Evolutionary conservation across 2,113 vertebrate species (phyloP), one percentile per base, ranked within the genome.

Genomic region (Neopipo cinnamomea): DNA sequence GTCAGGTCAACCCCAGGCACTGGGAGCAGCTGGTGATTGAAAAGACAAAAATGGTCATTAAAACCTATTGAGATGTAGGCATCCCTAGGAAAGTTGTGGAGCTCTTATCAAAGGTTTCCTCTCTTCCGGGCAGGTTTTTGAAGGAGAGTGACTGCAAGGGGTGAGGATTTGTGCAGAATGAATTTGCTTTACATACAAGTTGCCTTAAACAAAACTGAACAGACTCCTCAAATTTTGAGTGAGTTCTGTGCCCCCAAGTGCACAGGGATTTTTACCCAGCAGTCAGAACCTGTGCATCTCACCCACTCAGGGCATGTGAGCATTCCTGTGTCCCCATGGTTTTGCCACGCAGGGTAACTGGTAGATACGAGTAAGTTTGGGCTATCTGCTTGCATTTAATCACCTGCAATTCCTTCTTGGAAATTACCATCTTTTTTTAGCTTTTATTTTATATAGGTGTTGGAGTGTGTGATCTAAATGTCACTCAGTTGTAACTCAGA

Each of bases 311-410:
- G 3, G 33, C 10, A 41, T 0, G 4, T 3, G 5, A 31, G 10
- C 0, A 0, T 24, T 31, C 22, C n/a, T 31, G 8, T 9, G 62
- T 8, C 16, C 18, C 49, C 9, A 2, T 0, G 8, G 22, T 47
- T 76, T 20, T 80, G 25, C 11, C 22, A 28, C 17, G 4, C 12
- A 23, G 8, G 31, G 25, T 30, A 76, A 70, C 22, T 28, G 19
- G 19, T 61, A 80, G 12, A 35, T 12, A 24, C 12, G 11, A 37
- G 4, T 3, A 28, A 68, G 33, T 73, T 46, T 52, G 17, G 17
- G 37, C 35, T 37, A 80, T 2, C 37, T 4, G 4, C 49, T 79
- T 37, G 28, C 2, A 47, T 65, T 67, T 67, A 49, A 72, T 41
- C n/a, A 65, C 12, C 35, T 67, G 10, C 8, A 59, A 82, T 20